A percentile compares a stretch with the other conserved stretches of the same genome.
phyloP scores from a whole-genome alignment of 2,113 vertebrate genomes.

The Columbina picui region DNA sequence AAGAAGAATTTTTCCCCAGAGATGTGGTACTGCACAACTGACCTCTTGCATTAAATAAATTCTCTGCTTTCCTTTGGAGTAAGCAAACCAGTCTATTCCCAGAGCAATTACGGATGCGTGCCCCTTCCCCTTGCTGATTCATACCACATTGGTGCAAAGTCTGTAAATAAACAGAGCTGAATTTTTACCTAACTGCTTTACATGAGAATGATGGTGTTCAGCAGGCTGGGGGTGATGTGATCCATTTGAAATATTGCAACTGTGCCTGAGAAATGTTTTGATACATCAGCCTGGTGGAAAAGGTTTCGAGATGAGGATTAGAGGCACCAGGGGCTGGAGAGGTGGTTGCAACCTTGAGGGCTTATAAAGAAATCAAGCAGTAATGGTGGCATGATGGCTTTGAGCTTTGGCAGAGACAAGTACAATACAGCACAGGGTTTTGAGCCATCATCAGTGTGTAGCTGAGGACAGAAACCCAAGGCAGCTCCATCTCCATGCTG shows the following conservation, averaged over 20 bases:
- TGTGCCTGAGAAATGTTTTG: not conserved
- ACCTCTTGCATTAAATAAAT: conserved; percentile 65
- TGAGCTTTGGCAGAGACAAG: not conserved
- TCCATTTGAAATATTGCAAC: not conserved
- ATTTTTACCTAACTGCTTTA: not conserved
- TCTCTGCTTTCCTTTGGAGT: conserved; percentile 24
- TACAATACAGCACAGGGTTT: fast-evolving
- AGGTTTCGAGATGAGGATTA: not conserved
- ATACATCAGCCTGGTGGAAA: fast-evolving
- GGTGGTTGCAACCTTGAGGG: fast-evolving
- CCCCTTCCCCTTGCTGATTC: conserved; percentile 52
- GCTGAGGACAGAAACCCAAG: not conserved
- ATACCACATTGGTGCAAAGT: conserved; percentile 25
- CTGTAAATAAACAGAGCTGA: conserved; percentile 25
- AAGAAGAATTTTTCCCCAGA: conserved; percentile 42
- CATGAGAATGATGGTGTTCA: not conserved
- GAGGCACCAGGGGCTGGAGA: not conserved
- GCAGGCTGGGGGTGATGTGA: not conserved
- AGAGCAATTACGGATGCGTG: conserved; percentile 13
- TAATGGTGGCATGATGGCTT: fast-evolving
- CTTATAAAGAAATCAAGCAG: not conserved
- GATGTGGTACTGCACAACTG: conserved; percentile 28
- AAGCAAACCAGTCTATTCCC: conserved; percentile 38
- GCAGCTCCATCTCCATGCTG: fast-evolving
- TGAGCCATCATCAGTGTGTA: not conserved